Evolutionary conservation across 2,113 vertebrate species (phyloP), one percentile per base, ranked within the genome.

Genomic region (Lates calcarifer): DNA sequence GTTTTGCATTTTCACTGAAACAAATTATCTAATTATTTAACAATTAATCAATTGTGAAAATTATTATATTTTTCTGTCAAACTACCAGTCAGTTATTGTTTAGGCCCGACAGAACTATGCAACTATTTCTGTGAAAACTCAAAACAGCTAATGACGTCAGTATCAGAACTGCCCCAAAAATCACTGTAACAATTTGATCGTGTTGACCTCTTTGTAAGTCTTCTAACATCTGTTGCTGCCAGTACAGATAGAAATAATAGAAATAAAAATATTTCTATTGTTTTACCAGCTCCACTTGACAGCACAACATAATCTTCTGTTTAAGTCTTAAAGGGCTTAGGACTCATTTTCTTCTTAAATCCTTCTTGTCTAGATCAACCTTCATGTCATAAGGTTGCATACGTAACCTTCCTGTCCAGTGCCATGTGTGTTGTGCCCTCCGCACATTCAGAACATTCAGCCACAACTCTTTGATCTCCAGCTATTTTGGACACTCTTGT

Each of bases 401-500:
- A 26, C 67, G 17, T 69, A 81, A 81, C 69, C 71, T 71, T 49
- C 29, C 60, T 22, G 66, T 72, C 64, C 35, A 14, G 49, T 2
- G 33, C 7, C 3, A 56, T 15, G 39, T 6, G 26, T 74, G 82
- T 82, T 43, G 17, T 64, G 81, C 74, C 86, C 76, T 86, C 57
- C 57, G 13, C 79, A 64, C 76, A 85, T 87, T 80, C 74, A 75
- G 12, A 83, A 74, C 83, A 79, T 83, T 87, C 79, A 82, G 13
- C 24, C 63, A 41, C n/a, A 63, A 63, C 78, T 28, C 85, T 91
- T 89, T 91, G 82, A 93, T 91, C 84, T 77, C 28, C 37, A 24
- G 80, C 88, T 89, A 89, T 92, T 90, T 88, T 78, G 71, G 74
- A 74, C 79, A 41, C 29, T 14, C 11, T 71, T 71, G 84, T 86